A percentile compares a stretch with the other conserved stretches of the same genome.
phyloP scores from a whole-genome alignment of 2,888 invertebrate species.

The Nephrocerus scutellatus region DNA sequence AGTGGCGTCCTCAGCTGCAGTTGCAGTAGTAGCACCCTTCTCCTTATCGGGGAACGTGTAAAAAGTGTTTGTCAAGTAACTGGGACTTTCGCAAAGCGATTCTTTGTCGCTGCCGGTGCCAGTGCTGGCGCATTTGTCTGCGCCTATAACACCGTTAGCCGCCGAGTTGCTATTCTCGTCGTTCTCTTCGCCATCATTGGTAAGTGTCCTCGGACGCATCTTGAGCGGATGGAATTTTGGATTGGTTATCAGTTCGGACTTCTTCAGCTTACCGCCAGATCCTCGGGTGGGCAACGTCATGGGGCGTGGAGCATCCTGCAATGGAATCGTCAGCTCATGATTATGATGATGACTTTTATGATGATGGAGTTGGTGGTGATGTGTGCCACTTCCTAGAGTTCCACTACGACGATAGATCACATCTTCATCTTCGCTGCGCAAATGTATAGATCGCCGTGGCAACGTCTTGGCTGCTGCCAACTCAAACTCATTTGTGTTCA shows the following conservation, averaged over 20 bases:
- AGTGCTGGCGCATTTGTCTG: conserved; percentile 12
- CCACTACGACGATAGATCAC: conserved; percentile 3
- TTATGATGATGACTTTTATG: conserved; percentile 14
- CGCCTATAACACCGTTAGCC: conserved; percentile 18
- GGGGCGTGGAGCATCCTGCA: conserved; percentile 39
- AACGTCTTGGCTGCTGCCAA: conserved; percentile 38
- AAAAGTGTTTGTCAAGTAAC: conserved; percentile 40
- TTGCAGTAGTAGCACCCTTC: conserved; percentile 1
- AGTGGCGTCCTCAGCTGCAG: conserved; percentile 8
- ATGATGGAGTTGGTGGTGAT: not conserved
- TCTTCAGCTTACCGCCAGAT: conserved; percentile 35
- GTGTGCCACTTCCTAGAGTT: conserved; percentile 7
- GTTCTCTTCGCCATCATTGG: conserved; percentile 19
- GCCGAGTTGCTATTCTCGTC: conserved; percentile 27
- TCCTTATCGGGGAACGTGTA: conserved; percentile 40
- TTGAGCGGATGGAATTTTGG: conserved; percentile 19
- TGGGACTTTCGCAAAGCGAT: conserved; percentile 44
- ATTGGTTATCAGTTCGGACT: conserved; percentile 28
- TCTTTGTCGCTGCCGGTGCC: conserved; percentile 23
- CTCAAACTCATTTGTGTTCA: conserved; percentile 41
- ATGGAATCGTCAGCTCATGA: conserved; percentile 27
- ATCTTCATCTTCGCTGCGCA: conserved; percentile 24
- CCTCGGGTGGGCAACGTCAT: conserved; percentile 45
- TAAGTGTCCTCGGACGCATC: conserved; percentile 13
- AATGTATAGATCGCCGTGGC: conserved; percentile 35